Evolutionary conservation across 2,888 invertebrate species (phyloP).

Genomic region (Baccha elongata): DNA sequence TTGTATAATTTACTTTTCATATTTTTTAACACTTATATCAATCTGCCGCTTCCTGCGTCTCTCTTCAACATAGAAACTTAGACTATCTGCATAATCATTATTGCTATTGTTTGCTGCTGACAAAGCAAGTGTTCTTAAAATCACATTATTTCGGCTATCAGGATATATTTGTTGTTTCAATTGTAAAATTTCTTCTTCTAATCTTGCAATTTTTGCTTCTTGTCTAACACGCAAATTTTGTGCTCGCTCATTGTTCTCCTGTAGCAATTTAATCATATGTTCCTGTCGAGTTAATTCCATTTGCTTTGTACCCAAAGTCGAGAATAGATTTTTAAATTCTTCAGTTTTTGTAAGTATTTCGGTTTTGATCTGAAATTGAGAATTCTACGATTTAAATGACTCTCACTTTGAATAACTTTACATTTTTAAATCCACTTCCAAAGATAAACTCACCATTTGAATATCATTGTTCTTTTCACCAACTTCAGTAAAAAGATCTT

Average conservation of each 20-base stretch:
- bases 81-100: constrained; percentile 72
- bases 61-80: constrained; percentile 75
- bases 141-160: constrained; percentile 20
- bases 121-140: constrained; percentile 42
- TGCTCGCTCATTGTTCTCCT: constrained; percentile 77
- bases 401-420: neutral
- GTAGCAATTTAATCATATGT: constrained; percentile 78
- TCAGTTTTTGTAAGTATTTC: constrained; percentile 77
- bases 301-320: constrained; percentile 77
- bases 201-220: constrained; percentile 77
- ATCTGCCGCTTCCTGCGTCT: constrained; percentile 76
- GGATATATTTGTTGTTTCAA: constrained; percentile 79
- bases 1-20: constrained; percentile 73
- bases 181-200: constrained; percentile 76
- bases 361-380: constrained; percentile 76
- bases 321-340: constrained; percentile 77
- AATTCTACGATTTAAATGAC: constrained; percentile 16
- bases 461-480: constrained; percentile 75
- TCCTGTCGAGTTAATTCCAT: constrained; percentile 77
- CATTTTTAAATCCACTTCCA: neutral
- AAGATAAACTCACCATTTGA: constrained; percentile 41
- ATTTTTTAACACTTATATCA: constrained; percentile 77
- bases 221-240: constrained; percentile 77
- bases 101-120: constrained; percentile 46
- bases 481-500: constrained; percentile 77